Conservation (phyloP, 2,888 invertebrate species). For the Cephus spinipes region DNA sequence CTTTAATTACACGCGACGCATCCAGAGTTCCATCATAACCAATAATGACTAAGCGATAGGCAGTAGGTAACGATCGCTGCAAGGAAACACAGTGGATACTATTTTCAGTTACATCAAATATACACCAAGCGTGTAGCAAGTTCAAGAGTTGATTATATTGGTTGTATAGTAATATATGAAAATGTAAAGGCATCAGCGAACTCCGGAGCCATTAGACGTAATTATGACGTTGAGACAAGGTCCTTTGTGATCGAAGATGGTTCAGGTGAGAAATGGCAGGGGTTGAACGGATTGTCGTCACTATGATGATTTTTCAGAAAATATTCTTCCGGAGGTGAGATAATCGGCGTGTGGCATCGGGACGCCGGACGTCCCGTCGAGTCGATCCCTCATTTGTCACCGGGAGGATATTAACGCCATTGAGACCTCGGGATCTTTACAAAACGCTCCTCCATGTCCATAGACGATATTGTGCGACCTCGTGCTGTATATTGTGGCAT, state of each 20-base stretch:
- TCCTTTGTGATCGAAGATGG: background rate
- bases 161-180: background rate
- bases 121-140: background rate
- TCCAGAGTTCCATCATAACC: background rate
- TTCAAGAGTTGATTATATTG: background rate
- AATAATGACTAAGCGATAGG: conserved; percentile 18
- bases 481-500: conserved; percentile 22
- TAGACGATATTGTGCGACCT: conserved; percentile 24
- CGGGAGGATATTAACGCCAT: conserved; percentile 55
- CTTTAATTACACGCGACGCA: conserved; percentile 20
- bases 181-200: background rate
- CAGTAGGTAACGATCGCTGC: background rate
- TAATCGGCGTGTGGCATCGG: conserved; percentile 43
- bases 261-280: background rate
- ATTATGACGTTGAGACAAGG: conserved; percentile 4
- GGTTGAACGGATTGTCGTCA: conserved; percentile 1
- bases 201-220: background rate
- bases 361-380: conserved; percentile 46
- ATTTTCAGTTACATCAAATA: background rate
- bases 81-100: background rate
- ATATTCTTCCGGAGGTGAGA: conserved; percentile 40
- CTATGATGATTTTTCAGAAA: conserved; percentile 37
- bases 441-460: conserved; percentile 36
- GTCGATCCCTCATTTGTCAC: conserved; percentile 53
- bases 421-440: conserved; percentile 46